These are phyloP conservation scores for Platycercus adscitus DNA, from an alignment of 2,113 vertebrate genomes.

Conservation along the genomic window DNA sequence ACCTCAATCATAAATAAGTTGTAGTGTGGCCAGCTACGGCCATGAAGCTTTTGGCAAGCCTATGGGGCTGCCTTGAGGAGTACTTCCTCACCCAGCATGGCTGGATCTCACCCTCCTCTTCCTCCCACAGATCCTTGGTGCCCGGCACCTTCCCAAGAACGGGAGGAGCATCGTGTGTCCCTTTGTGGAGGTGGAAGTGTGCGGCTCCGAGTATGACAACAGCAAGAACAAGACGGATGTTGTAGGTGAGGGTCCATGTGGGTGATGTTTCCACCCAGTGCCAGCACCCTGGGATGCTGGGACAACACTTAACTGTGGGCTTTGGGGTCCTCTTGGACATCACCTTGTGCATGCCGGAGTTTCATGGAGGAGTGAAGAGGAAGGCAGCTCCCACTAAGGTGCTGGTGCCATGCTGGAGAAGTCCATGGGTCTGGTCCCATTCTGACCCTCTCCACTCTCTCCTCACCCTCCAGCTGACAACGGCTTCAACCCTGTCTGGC, in stretches of 20 bases:
- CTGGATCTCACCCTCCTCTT: not conserved
- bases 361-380: not conserved
- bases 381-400: not conserved
- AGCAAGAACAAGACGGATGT: constrained; percentile 86
- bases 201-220: constrained; percentile 83
- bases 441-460: not conserved
- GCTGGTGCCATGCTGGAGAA: not conserved
- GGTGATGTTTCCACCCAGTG: accelerated
- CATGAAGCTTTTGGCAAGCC: not conserved
- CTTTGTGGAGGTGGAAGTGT: constrained; percentile 88
- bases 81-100: not conserved
- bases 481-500: constrained; percentile 85
- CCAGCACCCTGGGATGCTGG: accelerated
- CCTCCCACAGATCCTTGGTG: constrained; percentile 79
- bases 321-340: not conserved
- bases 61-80: not conserved
- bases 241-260: constrained; percentile 58
- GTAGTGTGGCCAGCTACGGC: not conserved
- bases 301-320: not conserved
- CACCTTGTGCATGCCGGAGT: not conserved
- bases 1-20: not conserved
- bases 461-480: constrained; percentile 76
- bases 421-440: accelerated
- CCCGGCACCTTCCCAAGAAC: constrained; percentile 85
- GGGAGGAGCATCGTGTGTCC: constrained; percentile 88